A percentile compares a stretch with the other conserved stretches of the same genome.
These are phyloP conservation scores for Chromoteleia sp. DNA, from an alignment of 2,888 invertebrate genomes.

Conservation along the genomic window DNA sequence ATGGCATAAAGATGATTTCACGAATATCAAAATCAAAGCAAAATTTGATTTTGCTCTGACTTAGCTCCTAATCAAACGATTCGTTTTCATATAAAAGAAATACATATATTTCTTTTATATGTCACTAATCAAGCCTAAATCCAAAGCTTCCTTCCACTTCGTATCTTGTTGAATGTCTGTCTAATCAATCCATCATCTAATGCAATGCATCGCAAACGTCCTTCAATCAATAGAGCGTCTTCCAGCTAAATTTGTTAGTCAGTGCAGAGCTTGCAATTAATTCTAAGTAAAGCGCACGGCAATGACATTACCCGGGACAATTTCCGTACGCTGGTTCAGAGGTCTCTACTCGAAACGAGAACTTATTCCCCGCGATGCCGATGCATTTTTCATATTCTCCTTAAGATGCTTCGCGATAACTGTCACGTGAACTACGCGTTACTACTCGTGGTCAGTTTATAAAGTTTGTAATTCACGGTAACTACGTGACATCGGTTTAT, in stretches of 20 bases:
- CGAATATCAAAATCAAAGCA: too few species aligned
- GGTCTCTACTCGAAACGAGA: conserved; percentile 27
- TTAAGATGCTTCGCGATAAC: conserved; percentile 42
- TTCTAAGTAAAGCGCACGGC: conserved; percentile 10
- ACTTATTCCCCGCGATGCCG: conserved; percentile 27
- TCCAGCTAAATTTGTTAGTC: conserved; percentile 1
- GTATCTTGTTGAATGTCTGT: neutral
- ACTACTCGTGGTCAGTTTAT: conserved; percentile 73
- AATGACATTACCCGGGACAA: conserved; percentile 23
- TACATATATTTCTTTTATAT: too few species aligned
- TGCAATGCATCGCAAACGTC: conserved; percentile 8
- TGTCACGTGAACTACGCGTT: conserved; percentile 49
- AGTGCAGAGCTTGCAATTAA: conserved; percentile 3
- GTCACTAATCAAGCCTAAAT: neutral
- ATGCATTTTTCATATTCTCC: conserved; percentile 43
- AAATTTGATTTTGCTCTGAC: too few species aligned
- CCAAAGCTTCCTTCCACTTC: neutral
- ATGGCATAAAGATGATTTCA: too few species aligned
- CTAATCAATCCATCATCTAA: neutral
- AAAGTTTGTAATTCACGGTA: conserved; percentile 77
- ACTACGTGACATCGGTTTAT: conserved; percentile 72
- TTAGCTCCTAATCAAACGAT: too few species aligned
- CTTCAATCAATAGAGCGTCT: conserved; percentile 8
- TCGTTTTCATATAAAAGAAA: too few species aligned
- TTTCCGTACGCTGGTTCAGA: neutral